Base-by-base conservation (phyloP, 2,113 vertebrate species). In the Sceloporus undulatus region DNA sequence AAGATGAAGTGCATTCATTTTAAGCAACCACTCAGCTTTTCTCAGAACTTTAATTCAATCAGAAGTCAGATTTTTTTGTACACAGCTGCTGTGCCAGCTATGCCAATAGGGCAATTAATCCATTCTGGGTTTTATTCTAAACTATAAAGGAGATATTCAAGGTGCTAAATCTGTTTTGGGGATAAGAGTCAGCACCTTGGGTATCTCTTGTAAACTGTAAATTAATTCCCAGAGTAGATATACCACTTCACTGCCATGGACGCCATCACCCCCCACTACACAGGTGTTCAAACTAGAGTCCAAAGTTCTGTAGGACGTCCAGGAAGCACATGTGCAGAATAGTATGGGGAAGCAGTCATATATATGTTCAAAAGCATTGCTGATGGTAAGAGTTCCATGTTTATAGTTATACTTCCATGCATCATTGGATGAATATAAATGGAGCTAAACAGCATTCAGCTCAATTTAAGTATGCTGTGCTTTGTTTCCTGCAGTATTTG, bases 391-490 rank as follows among this genome's bases (percentile, higher is more conserved):
- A 10, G 23, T 59, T 74, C 14, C 40, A 5, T 85, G 40, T 65
- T 29, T 38, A 14, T 48, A 70, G 54, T 79, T 48, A 48, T 79
- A 3, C 21, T 78, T 18, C 14, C 40, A 66, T n/a, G 18, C 18
- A 70, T 52, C 1, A n/a, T 9, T n/a, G 59, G 40, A 48, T 34
- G 78, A 76, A 76, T 40, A 62, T 21, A 38, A 76, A 79, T 86
- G 42, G 34, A 27, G 21, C 48, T 79, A n/a, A 56, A 71, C 54
- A 42, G n/a, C 56, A 56, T 56, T 40, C 21, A 52, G 3, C 5
- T 54, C 52, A 74, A 81, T 85, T 92, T 82, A 10, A 48, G 23
- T 85, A 71, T 38, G 52, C 78, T 91, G 42, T 1, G 3, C 79
- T 23, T 40, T 48, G 59, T 16, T 3, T 90, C 86, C 78, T 88